phyloP scores from a whole-genome alignment of 2,888 invertebrate genomes.

The Laspeyria flexula region DNA sequence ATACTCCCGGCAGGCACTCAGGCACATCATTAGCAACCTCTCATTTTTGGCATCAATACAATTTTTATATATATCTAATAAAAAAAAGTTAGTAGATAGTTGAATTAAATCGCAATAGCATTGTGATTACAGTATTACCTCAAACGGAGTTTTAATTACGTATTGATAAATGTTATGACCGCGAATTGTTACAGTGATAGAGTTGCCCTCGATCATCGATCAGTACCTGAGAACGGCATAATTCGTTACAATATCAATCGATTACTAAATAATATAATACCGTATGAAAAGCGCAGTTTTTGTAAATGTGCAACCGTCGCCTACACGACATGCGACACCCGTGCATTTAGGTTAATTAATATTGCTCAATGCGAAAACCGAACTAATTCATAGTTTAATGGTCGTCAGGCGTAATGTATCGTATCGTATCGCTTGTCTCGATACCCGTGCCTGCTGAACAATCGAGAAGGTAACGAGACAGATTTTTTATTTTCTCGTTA shows the following conservation, averaged over 20 bases:
- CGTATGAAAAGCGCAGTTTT: slow-evolving; percentile 15
- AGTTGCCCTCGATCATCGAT: background rate
- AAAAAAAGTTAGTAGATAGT: too few relatives aligned
- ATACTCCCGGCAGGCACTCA: too few relatives aligned
- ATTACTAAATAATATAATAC: slow-evolving; percentile 14
- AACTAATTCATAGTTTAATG: slow-evolving; percentile 17
- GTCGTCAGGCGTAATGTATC: slow-evolving; percentile 26
- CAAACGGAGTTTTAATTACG: background rate
- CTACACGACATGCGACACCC: slow-evolving; percentile 21
- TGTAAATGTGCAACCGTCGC: slow-evolving; percentile 22
- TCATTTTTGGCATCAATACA: too few relatives aligned
- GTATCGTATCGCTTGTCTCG: slow-evolving; percentile 26
- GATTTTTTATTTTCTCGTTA: too few relatives aligned
- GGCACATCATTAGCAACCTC: too few relatives aligned
- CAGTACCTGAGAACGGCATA: background rate
- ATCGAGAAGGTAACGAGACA: slow-evolving; percentile 22
- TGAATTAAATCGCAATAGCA: background rate
- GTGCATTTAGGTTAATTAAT: slow-evolving; percentile 30
- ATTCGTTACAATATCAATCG: slow-evolving; percentile 3
- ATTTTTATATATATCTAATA: too few relatives aligned
- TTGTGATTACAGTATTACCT: background rate
- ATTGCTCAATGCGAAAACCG: slow-evolving; percentile 27
- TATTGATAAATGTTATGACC: background rate
- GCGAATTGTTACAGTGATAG: background rate
- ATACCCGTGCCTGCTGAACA: slow-evolving; percentile 17